A percentile compares a stretch with the other conserved stretches of the same genome.
Conservation (phyloP, 2,797 vertebrate species). For the Muraenolepis orangiensis region DNA sequence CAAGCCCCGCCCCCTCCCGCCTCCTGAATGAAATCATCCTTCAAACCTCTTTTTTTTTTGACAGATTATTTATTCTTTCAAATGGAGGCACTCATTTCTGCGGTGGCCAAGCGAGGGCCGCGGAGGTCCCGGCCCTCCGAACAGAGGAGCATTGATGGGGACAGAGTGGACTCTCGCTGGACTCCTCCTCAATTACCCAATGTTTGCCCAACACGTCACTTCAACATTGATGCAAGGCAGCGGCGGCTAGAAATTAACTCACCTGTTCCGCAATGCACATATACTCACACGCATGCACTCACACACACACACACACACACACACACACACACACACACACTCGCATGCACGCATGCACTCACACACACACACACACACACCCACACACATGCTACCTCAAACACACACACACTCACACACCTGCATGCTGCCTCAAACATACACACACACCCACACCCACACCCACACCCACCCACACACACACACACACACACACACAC, state of each 20-base stretch:
- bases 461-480: background rate
- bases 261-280: conserved; percentile 51
- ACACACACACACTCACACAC: conserved; percentile 32
- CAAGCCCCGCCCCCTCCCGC: conserved; percentile 38
- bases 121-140: conserved; percentile 43
- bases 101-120: conserved; percentile 44
- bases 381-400: conserved; percentile 14
- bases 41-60: conserved; percentile 38
- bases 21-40: conserved; percentile 59
- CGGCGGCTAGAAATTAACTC: conserved; percentile 58
- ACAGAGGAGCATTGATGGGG: conserved; percentile 63
- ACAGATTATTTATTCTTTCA: conserved; percentile 65
- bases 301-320: background rate
- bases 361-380: conserved; percentile 2
- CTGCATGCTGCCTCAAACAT: conserved; percentile 15
- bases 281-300: conserved; percentile 41
- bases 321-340: conserved; percentile 20
- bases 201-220: conserved; percentile 65
- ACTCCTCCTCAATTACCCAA: conserved; percentile 52
- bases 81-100: conserved; percentile 52
- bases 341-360: conserved; percentile 5
- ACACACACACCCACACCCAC: conserved; percentile 14
- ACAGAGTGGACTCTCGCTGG: conserved; percentile 30
- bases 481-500: background rate
- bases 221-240: conserved; percentile 62